Conservation (phyloP, 2,888 invertebrate species). For the Habroteleia sp. region DNA sequence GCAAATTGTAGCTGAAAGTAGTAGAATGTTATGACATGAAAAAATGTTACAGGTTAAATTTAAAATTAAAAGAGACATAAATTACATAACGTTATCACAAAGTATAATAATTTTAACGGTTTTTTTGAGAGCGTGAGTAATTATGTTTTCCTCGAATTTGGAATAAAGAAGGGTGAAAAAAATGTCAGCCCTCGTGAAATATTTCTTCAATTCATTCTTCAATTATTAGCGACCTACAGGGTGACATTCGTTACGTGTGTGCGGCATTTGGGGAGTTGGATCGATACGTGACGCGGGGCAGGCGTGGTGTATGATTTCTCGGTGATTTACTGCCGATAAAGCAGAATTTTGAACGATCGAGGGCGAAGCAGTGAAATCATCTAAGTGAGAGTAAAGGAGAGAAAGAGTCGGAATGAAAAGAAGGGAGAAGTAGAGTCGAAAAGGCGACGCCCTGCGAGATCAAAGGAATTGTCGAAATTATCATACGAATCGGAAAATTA, state of each 20-base stretch:
- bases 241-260: slow-evolving; percentile 30
- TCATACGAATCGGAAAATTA: slow-evolving; percentile 29
- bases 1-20: no score
- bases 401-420: background rate
- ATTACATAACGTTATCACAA: no score
- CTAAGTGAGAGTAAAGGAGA: background rate
- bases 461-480: slow-evolving; percentile 32
- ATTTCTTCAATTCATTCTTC: slow-evolving; percentile 33
- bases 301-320: slow-evolving; percentile 40
- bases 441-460: slow-evolving; percentile 29
- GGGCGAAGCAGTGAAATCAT: slow-evolving; percentile 24
- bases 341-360: slow-evolving; percentile 38
- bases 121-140: no score
- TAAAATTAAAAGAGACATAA: no score
- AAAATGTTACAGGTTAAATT: no score
- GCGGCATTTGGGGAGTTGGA: slow-evolving; percentile 14
- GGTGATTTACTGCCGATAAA: slow-evolving; percentile 47
- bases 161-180: background rate
- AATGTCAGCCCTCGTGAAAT: slow-evolving; percentile 1
- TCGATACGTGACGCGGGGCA: slow-evolving; percentile 18
- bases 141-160: background rate
- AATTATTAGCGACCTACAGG: slow-evolving; percentile 29
- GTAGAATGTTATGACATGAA: no score
- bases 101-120: no score
- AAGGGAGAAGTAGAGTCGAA: background rate